These are phyloP conservation scores for Eulemur albifrons DNA, from an alignment of 2,797 vertebrate species.

Conservation along the genomic window DNA sequence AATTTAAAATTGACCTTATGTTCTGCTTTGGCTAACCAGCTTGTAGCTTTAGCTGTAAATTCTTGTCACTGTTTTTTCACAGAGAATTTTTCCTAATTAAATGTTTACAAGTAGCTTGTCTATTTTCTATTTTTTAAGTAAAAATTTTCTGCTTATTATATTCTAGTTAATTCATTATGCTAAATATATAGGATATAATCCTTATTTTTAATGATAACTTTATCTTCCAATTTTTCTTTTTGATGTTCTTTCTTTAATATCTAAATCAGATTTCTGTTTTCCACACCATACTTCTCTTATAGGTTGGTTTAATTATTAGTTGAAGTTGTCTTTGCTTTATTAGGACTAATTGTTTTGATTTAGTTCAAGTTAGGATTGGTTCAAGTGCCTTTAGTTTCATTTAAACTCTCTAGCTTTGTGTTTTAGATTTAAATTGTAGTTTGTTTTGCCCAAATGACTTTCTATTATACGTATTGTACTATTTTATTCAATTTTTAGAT, in stretches of 20 bases:
- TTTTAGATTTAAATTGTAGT: constrained; percentile 76
- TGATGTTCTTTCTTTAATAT: constrained; percentile 76
- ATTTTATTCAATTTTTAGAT: constrained; percentile 62
- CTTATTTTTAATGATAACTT: constrained; percentile 65
- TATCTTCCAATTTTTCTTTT: constrained; percentile 83
- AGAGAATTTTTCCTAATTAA: not conserved
- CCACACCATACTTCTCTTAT: constrained; percentile 49
- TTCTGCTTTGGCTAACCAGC: constrained; percentile 57
- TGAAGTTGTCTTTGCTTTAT: not conserved
- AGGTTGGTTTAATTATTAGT: not conserved
- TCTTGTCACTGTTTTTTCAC: not conserved
- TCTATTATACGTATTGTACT: constrained; percentile 83
- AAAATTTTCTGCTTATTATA: not conserved
- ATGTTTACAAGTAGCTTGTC: not conserved
- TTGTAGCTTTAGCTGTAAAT: not conserved
- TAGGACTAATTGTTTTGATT: not conserved
- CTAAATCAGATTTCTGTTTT: constrained; percentile 12
- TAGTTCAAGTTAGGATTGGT: constrained; percentile 53
- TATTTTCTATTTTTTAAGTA: not conserved
- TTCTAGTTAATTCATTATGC: not conserved
- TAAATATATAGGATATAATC: not conserved
- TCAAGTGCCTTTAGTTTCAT: constrained; percentile 69
- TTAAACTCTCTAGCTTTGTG: constrained; percentile 59
- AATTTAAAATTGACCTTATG: constrained; percentile 75
- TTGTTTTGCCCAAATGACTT: constrained; percentile 80